Percentiles rank a stretch among this genome's conserved stretches.
Conservation (phyloP, 92 coral and sea anemone genomes). For the Palythoa grandiflora region DNA sequence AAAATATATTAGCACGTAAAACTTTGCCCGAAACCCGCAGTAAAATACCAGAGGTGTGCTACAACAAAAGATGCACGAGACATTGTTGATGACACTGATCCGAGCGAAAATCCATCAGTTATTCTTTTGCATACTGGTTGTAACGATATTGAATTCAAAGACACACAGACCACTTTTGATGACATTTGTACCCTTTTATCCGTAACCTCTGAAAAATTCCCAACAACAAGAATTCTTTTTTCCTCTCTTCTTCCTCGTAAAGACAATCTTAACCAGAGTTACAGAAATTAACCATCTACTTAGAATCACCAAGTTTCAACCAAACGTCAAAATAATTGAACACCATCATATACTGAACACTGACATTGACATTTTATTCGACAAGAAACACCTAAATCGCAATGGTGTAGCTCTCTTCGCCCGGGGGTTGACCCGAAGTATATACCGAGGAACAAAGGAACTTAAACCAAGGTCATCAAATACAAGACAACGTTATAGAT, state of each 20-base stretch:
- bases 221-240: background rate
- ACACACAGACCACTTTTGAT: background rate
- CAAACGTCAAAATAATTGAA: constrained; percentile 22
- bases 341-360: constrained; percentile 6
- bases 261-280: background rate
- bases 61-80: background rate
- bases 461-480: background rate
- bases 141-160: constrained; percentile 30
- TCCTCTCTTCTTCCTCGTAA: background rate
- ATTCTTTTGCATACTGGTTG: background rate
- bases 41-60: background rate
- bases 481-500: background rate
- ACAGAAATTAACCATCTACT: background rate
- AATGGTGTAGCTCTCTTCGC: constrained; percentile 29
- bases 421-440: constrained; percentile 28
- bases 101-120: background rate
- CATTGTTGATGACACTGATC: background rate
- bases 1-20: background rate
- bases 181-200: background rate
- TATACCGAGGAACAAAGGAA: constrained; percentile 24
- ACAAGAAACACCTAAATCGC: constrained; percentile 32
- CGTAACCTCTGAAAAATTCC: constrained; percentile 1
- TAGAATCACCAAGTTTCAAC: background rate
- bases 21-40: background rate
- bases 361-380: constrained; percentile 16